Percentiles rank a stretch among this genome's conserved stretches.
Evolutionary conservation across 2,888 invertebrate species (phyloP).

Genomic region (Bhutanitis thaidina): DNA sequence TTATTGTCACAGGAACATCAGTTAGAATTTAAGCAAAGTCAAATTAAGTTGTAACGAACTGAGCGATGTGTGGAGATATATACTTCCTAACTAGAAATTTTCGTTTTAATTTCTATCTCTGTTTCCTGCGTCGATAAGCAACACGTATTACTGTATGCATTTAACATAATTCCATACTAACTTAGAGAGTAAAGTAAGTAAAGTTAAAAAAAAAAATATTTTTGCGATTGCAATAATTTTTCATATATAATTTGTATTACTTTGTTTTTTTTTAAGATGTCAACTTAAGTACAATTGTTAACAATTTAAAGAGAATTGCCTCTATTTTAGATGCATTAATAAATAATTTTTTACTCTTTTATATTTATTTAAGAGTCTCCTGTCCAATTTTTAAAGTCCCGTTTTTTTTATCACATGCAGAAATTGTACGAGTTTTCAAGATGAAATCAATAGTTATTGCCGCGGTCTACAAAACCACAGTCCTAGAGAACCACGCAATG

Average conservation of each 20-base stretch:
- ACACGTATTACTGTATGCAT: conserved; percentile 15
- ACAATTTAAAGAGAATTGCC: not conserved
- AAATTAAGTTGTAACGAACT: too few relatives aligned
- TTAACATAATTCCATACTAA: conserved; percentile 13
- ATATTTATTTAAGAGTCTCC: not conserved
- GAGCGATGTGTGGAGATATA: too few relatives aligned
- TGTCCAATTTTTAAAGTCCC: too few relatives aligned
- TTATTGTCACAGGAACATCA: not conserved
- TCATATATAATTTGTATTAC: conserved; percentile 10
- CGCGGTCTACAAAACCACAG: too few relatives aligned
- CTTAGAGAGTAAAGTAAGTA: too few relatives aligned
- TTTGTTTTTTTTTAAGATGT: not conserved
- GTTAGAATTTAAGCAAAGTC: too few relatives aligned
- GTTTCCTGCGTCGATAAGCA: not conserved
- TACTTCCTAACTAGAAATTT: too few relatives aligned
- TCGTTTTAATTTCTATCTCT: too few relatives aligned
- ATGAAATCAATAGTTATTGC: too few relatives aligned
- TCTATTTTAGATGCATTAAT: conserved; percentile 11
- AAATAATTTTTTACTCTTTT: conserved; percentile 7
- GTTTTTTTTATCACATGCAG: too few relatives aligned
- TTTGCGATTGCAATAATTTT: conserved; percentile 7
- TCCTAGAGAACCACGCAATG: too few relatives aligned
- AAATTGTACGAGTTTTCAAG: too few relatives aligned
- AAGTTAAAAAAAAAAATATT: conserved; percentile 9
- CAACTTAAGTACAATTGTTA: conserved; percentile 9